A percentile compares a stretch with the other conserved stretches of the same genome.
phyloP scores from a whole-genome alignment of 2,113 vertebrate genomes.

The Mobula birostris region DNA sequence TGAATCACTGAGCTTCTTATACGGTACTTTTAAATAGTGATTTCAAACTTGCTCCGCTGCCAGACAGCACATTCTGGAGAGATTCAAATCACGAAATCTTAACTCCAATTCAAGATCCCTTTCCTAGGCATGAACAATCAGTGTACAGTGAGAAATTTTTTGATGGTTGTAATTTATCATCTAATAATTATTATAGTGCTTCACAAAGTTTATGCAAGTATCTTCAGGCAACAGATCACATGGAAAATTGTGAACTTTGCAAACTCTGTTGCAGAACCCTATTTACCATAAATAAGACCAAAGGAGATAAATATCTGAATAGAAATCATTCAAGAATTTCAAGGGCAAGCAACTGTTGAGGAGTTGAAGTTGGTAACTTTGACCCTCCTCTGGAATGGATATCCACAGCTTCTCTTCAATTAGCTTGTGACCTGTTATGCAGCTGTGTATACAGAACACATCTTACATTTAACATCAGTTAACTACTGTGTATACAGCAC shows the following conservation, averaged over 20 bases:
- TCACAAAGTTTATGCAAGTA: background rate
- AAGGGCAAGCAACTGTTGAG: background rate
- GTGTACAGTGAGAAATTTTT: background rate
- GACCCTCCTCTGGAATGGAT: background rate
- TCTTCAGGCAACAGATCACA: background rate
- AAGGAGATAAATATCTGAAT: background rate
- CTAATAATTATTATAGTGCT: background rate
- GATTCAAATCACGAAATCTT: background rate
- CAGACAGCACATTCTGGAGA: background rate
- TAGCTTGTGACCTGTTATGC: background rate
- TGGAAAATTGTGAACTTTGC: background rate
- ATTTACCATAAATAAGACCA: background rate
- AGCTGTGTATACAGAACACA: background rate
- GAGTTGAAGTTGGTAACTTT: background rate
- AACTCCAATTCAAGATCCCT: background rate
- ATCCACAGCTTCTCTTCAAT: background rate
- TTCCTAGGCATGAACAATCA: background rate
- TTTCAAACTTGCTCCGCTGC: background rate
- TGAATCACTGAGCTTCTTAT: background rate
- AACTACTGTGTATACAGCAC: background rate
- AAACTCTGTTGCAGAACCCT: background rate
- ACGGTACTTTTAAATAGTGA: background rate
- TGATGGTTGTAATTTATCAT: background rate
- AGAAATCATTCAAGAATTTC: background rate
- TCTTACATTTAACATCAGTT: background rate